Evolutionary conservation across 37 sponge, comb jelly and placozoan species (phyloP), one percentile per base, ranked within the genome.

Genomic region (Diacarnus erythraeanus): DNA sequence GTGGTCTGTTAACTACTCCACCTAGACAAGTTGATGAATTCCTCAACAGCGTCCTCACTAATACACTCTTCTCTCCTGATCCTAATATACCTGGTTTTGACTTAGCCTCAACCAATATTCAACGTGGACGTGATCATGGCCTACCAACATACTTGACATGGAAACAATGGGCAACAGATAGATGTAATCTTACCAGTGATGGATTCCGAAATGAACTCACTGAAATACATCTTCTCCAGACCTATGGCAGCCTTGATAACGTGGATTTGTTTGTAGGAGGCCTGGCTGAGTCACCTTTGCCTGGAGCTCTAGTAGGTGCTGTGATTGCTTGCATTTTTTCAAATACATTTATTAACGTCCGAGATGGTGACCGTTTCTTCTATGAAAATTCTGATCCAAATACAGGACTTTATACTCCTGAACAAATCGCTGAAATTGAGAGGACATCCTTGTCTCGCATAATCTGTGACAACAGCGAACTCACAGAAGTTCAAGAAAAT

Each of bases 301-400:
- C 84, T 38, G 92, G 86, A 15, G 66, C 81, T 63, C 64, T 93
- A 0, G 71, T 97, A 8, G 97, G 97, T 27, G 71, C 92, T 31
- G 93, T 94, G 0, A 88, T 93, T 76, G 86, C 97, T 34, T 97
- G 97, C 42, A 88, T 97, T 44, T 82, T 97, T 71, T 88, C 83
- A 12, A 72, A 81, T 33, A 80, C 86, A 31, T 97, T 97, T 69
- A 78, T 54, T 25, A 68, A 77, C 31, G 51, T 90, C 20, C 76
- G 98, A 59, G 90, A 89, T 69, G 98, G 98, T 17, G 98, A 97
- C 78, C 74, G 98, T 31, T 97, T 94, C 86, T 97, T 74, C 82
- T 97, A 89, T 75, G 77, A 86, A 35, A 85, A 84, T 59, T 75
- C 77, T 23, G 95, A 84, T 74, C 66, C 31, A 18, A 2, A 71